phyloP scores from a whole-genome alignment of 2,888 invertebrate species.

The Drosophila limbata region DNA sequence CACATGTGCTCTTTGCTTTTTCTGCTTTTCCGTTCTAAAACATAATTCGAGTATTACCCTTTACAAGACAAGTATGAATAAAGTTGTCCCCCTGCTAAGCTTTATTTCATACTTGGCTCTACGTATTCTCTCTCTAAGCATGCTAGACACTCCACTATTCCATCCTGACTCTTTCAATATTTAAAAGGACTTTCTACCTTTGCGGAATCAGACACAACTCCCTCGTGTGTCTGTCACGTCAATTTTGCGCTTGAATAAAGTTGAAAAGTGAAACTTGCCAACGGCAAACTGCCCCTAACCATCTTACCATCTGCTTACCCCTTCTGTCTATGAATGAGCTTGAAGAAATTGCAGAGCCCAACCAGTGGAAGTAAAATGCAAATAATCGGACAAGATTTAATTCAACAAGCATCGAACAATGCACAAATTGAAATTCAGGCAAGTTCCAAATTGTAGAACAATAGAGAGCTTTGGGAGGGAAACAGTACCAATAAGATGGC shows the following conservation, averaged over 20 bases:
- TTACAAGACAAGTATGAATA: background rate
- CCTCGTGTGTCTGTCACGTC: conserved; percentile 39
- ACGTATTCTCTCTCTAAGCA: background rate
- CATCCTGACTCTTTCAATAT: background rate
- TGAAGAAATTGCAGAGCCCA: conserved; percentile 60
- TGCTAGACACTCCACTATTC: background rate
- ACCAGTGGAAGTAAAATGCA: conserved; percentile 69
- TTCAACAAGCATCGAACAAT: conserved; percentile 6
- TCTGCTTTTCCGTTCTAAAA: background rate
- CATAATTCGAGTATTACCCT: background rate
- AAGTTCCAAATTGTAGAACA: conserved; percentile 4
- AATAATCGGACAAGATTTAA: conserved; percentile 32
- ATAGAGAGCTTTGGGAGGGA: background rate
- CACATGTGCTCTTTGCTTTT: background rate
- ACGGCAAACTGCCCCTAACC: conserved; percentile 1
- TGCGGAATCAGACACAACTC: background rate
- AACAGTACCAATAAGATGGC: background rate
- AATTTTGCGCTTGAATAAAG: conserved; percentile 69
- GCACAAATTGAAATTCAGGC: conserved; percentile 33
- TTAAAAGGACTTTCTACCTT: background rate
- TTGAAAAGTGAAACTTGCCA: conserved; percentile 68
- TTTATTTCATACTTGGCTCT: background rate
- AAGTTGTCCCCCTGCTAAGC: background rate
- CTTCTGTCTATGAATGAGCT: conserved; percentile 2
- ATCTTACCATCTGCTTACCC: background rate